phyloP scores from a whole-genome alignment of 2,888 invertebrate genomes.

The Mimumesa dahlbomi region DNA sequence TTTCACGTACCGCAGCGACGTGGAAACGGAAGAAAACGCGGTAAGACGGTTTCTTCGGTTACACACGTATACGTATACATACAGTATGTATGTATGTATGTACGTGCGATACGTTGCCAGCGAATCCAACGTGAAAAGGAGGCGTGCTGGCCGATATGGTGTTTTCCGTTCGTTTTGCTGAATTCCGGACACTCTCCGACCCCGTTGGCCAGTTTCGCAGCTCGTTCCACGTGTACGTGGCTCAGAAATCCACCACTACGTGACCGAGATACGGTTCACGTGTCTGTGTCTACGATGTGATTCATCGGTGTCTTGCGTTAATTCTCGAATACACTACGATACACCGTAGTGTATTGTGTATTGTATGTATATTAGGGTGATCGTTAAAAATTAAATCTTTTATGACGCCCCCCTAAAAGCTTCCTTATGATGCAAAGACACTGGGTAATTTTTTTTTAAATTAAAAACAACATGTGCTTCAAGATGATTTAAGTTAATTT shows the following conservation, averaged over 20 bases:
- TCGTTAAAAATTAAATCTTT: no score
- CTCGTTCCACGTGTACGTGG: slow-evolving; percentile 67
- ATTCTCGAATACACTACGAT: slow-evolving; percentile 1
- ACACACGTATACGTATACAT: slow-evolving; percentile 10
- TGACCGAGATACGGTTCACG: slow-evolving; percentile 52
- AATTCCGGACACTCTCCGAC: slow-evolving; percentile 60
- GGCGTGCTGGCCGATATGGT: slow-evolving; percentile 10
- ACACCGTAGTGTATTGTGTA: neutral
- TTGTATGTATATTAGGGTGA: no score
- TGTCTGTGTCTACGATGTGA: slow-evolving; percentile 6
- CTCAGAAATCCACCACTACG: slow-evolving; percentile 61
- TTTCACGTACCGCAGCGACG: no score
- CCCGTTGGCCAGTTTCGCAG: slow-evolving; percentile 61
- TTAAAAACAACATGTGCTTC: no score
- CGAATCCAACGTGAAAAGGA: neutral
- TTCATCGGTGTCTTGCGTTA: slow-evolving; percentile 49
- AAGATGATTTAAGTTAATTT: no score
- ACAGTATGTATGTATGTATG: no score
- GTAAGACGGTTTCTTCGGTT: slow-evolving; percentile 26
- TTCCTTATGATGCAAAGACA: no score
- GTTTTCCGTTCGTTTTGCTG: slow-evolving; percentile 49
- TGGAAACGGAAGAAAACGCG: neutral
- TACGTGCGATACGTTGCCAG: no score
- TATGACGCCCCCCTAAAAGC: no score
- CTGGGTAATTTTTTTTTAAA: no score